These are phyloP conservation scores for Mionectes macconnelli DNA, from an alignment of 2,113 vertebrate species.

Conservation along the genomic window DNA sequence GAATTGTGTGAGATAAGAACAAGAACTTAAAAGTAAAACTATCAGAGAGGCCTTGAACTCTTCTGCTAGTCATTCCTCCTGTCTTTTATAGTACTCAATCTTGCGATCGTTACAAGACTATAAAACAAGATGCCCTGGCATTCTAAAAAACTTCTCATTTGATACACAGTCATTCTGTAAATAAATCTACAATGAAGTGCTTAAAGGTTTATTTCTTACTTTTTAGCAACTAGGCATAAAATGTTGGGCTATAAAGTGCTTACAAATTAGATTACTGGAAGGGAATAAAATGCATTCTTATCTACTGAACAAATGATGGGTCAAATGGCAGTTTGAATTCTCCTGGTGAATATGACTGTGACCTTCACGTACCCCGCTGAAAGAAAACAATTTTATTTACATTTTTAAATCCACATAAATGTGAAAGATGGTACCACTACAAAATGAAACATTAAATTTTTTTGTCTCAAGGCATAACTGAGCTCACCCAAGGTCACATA, in stretches of 20 bases:
- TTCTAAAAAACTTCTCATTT: constrained; percentile 67
- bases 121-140: constrained; percentile 49
- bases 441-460: constrained; percentile 68
- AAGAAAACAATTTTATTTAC: constrained; percentile 79
- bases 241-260: constrained; percentile 71
- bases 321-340: constrained; percentile 75
- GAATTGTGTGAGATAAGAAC: neutral
- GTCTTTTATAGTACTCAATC: constrained; percentile 13
- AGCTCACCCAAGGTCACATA: constrained; percentile 69
- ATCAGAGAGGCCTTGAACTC: constrained; percentile 7
- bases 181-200: constrained; percentile 69
- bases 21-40: constrained; percentile 22
- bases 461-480: constrained; percentile 59
- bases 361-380: constrained; percentile 74
- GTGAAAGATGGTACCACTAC: constrained; percentile 69
- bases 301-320: constrained; percentile 71
- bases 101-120: constrained; percentile 17
- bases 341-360: constrained; percentile 46
- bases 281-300: constrained; percentile 70
- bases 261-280: constrained; percentile 72
- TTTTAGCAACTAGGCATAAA: constrained; percentile 70
- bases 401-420: constrained; percentile 78
- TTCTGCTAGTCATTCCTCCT: constrained; percentile 20
- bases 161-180: constrained; percentile 63
- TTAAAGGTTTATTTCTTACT: constrained; percentile 74